These are phyloP conservation scores for Porites lutea DNA, from an alignment of 64 coral and sea anemone species.

Conservation along the genomic window DNA sequence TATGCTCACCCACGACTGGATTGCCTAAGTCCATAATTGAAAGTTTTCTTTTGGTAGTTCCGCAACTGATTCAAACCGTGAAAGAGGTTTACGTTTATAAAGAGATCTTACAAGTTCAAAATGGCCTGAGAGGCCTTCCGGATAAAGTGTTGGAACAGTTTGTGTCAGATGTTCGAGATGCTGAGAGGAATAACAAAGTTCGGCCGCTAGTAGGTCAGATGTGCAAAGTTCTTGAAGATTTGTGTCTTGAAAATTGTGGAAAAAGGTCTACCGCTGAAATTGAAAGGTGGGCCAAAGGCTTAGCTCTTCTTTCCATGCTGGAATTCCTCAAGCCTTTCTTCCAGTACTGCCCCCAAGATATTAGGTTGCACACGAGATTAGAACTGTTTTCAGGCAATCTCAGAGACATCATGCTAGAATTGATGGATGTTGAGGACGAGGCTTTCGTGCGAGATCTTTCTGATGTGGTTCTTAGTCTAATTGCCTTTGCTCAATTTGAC, in stretches of 20 bases:
- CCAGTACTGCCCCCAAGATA: neutral
- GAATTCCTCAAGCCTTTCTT: slow-evolving; percentile 3
- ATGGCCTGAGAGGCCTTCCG: neutral
- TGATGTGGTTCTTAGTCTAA: neutral
- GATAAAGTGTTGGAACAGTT: neutral
- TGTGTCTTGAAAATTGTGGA: neutral
- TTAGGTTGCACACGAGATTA: neutral
- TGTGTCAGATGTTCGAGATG: neutral
- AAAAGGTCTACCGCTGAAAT: neutral
- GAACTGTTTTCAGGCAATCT: neutral
- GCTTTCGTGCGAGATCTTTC: neutral
- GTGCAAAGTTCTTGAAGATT: neutral
- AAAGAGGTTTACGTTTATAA: neutral
- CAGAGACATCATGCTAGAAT: neutral
- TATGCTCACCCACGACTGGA: neutral
- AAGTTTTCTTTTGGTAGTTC: neutral
- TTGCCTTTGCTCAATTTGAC: slow-evolving; percentile 3
- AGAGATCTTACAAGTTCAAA: neutral
- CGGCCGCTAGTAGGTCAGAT: neutral
- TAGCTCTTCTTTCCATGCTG: neutral
- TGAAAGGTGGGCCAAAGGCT: neutral
- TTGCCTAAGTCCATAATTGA: neutral
- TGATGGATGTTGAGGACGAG: neutral
- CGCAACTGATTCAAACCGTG: neutral
- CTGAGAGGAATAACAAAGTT: neutral